Conservation (phyloP, 2,797 vertebrate species). For the Microhierax caerulescens region DNA sequence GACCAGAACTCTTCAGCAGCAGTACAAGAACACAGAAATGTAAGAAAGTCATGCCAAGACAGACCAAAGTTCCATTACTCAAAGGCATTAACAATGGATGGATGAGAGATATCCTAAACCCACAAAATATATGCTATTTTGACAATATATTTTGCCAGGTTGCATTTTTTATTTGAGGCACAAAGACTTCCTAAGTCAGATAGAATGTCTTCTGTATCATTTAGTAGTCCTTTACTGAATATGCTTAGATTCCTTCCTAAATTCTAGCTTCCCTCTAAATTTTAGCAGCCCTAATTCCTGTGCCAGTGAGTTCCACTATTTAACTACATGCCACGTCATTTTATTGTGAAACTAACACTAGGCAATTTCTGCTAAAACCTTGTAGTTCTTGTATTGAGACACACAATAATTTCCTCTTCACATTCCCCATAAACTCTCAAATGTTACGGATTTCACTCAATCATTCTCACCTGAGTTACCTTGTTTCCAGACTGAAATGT, state of each 20-base stretch:
- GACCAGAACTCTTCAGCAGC: not conserved
- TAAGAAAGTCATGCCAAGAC: not conserved
- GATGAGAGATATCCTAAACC: not conserved
- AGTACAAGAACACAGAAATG: not conserved
- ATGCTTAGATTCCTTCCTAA: not conserved
- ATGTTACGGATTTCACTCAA: not conserved
- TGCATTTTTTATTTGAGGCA: not conserved
- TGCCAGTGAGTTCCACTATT: not conserved
- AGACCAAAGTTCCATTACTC: not conserved
- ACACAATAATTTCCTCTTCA: not conserved
- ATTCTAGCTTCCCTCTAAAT: not conserved
- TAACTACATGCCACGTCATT: not conserved
- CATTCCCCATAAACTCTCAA: not conserved
- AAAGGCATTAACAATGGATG: not conserved
- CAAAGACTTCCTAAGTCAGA: not conserved
- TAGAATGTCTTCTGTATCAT: not conserved
- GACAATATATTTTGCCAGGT: not conserved
- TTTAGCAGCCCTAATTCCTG: not conserved
- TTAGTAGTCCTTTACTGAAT: not conserved
- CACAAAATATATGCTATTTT: not conserved
- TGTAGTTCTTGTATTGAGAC: not conserved
- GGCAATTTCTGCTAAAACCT: not conserved
- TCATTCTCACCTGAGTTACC: not conserved
- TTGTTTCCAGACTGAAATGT: not conserved
- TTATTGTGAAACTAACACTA: not conserved